A percentile compares a stretch with the other conserved stretches of the same genome.
These are phyloP conservation scores for Meriones psammophilus DNA, from an alignment of 2,797 vertebrate genomes.

Conservation along the genomic window DNA sequence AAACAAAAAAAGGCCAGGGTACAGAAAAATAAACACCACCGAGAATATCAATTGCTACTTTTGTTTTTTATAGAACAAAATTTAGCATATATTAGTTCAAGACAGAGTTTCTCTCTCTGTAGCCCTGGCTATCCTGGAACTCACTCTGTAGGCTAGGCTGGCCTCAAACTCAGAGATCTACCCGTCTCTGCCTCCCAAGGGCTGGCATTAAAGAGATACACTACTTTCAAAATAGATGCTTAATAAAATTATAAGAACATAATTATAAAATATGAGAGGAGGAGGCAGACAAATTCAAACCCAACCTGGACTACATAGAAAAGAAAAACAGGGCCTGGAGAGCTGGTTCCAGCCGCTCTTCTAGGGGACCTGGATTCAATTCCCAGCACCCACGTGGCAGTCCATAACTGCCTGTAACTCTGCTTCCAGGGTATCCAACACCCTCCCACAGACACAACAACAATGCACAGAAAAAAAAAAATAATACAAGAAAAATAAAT, in stretches of 20 bases:
- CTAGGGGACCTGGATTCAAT: not conserved
- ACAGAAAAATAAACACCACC: not conserved
- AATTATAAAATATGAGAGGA: conserved; percentile 41
- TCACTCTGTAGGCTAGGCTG: not conserved
- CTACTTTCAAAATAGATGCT: conserved; percentile 49
- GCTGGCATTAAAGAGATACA: not conserved
- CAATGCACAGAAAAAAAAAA: not conserved
- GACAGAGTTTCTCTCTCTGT: not conserved
- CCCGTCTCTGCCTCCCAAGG: not conserved
- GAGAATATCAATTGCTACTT: conserved; percentile 16
- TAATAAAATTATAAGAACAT: conserved; percentile 44
- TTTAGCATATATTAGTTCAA: not conserved
- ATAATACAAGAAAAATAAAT: not conserved
- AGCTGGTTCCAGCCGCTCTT: not conserved
- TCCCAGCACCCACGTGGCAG: not conserved
- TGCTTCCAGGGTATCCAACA: not conserved
- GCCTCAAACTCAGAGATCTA: not conserved
- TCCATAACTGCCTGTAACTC: not conserved
- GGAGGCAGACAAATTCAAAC: not conserved
- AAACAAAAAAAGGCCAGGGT: not conserved
- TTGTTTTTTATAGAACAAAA: not conserved
- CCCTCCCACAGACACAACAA: not conserved
- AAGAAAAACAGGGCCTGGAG: not conserved
- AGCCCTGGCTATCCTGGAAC: not conserved
- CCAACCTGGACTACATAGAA: not conserved